Percentiles rank a stretch among this genome's conserved stretches.
Evolutionary conservation across 1,140 invertebrate genomes (phyloP).

Genomic region (Acromyrmex echinatior): DNA sequence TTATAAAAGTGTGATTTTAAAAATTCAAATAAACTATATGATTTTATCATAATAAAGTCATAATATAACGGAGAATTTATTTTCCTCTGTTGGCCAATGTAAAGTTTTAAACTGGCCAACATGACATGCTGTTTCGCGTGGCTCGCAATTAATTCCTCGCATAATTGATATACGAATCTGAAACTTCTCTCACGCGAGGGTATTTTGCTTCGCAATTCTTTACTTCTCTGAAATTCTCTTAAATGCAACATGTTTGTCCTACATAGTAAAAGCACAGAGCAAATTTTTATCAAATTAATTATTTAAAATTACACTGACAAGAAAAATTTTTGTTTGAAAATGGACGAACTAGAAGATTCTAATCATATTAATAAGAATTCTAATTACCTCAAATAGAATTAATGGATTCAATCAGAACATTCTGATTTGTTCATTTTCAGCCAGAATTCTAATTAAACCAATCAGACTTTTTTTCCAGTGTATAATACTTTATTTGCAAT

Average conservation of each 20-base stretch:
- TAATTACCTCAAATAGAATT: too few species aligned
- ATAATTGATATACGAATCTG: slow-evolving; percentile 42
- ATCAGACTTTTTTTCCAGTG: too few species aligned
- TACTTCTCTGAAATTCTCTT: neutral
- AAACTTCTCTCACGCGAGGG: slow-evolving; percentile 33
- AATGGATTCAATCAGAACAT: too few species aligned
- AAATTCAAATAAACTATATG: slow-evolving; percentile 1
- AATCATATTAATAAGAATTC: too few species aligned
- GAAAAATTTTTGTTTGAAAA: too few species aligned
- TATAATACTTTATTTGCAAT: slow-evolving; percentile 2
- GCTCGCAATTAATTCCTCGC: slow-evolving; percentile 38
- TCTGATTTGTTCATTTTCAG: too few species aligned
- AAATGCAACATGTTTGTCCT: slow-evolving; percentile 18
- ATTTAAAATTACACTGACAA: neutral
- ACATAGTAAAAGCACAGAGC: neutral
- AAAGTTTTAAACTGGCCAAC: slow-evolving; percentile 4
- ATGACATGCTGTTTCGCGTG: neutral
- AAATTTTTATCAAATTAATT: slow-evolving; percentile 22
- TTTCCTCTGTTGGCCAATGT: neutral
- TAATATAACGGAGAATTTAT: slow-evolving; percentile 22
- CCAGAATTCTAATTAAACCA: too few species aligned
- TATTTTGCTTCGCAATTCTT: slow-evolving; percentile 32
- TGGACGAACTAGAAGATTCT: too few species aligned
- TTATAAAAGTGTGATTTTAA: slow-evolving; percentile 3
- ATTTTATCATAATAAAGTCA: slow-evolving; percentile 20